A percentile compares a stretch with the other conserved stretches of the same genome.
Conservation (phyloP, 2,113 vertebrate species). For the Tragelaphus buxtoni region DNA sequence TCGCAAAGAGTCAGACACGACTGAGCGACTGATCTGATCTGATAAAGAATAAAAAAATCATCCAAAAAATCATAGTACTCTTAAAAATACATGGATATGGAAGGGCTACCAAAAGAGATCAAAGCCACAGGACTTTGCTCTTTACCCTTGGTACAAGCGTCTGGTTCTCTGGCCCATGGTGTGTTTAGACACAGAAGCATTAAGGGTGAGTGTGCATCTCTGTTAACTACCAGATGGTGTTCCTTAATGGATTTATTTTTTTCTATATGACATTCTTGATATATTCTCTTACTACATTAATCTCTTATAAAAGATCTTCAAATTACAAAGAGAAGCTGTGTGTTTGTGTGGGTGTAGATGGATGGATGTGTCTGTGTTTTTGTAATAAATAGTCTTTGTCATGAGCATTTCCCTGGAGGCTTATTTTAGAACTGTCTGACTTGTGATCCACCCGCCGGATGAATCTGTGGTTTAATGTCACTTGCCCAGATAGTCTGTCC, state of each 20-base stretch:
- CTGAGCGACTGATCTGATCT: too few relatives aligned
- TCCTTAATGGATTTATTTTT: neutral
- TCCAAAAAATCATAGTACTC: neutral
- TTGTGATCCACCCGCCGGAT: neutral
- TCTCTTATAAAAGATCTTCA: neutral
- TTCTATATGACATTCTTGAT: neutral
- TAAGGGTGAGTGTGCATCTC: neutral
- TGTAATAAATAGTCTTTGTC: neutral
- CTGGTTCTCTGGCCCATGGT: neutral
- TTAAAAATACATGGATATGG: neutral
- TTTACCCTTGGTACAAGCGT: neutral
- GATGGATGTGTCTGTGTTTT: neutral
- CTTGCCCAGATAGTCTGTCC: neutral
- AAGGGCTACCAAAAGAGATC: neutral
- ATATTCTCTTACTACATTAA: neutral
- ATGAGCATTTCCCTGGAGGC: neutral
- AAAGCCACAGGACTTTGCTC: accelerated
- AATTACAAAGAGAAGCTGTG: neutral
- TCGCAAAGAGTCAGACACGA: too few relatives aligned
- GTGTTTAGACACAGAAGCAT: neutral
- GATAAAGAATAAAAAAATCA: neutral
- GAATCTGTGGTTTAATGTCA: neutral
- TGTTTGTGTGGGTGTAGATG: neutral
- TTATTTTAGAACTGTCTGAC: neutral
- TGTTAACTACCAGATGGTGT: neutral